Evolutionary conservation across 1,140 invertebrate genomes (phyloP).

Genomic region (Drosophila albomicans): DNA sequence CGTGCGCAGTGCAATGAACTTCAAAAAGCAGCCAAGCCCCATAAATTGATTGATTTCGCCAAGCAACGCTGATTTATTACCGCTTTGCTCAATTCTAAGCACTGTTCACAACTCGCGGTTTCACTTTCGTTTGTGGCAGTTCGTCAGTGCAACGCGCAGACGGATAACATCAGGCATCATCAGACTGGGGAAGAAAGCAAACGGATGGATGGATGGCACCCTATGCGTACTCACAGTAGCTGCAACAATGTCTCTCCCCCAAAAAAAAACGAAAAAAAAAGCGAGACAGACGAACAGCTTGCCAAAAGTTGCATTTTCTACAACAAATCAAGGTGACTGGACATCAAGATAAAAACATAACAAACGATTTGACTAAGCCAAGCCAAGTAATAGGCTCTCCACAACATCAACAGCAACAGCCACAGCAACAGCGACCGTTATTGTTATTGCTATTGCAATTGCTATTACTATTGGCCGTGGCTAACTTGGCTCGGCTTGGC

Average conservation of each 20-base stretch:
- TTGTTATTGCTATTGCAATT: conserved; percentile 75
- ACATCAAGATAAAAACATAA: conserved; percentile 84
- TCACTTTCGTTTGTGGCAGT: conserved; percentile 43
- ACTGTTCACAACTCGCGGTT: conserved; percentile 29
- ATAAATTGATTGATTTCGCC: conserved; percentile 69
- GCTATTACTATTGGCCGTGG: conserved; percentile 30
- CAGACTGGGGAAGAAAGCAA: conserved; percentile 52
- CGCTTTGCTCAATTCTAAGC: conserved; percentile 65
- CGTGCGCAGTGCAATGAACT: conserved; percentile 56
- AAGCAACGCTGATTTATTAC: conserved; percentile 46
- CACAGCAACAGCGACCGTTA: conserved; percentile 62
- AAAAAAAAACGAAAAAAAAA: conserved; percentile 16
- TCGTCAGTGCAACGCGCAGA: conserved; percentile 45
- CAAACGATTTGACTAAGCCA: conserved; percentile 83
- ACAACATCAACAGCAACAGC: conserved; percentile 34
- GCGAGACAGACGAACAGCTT: conserved; percentile 31
- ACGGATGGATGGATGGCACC: conserved; percentile 54
- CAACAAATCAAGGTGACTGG: conserved; percentile 84
- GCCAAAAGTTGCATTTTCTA: conserved; percentile 83
- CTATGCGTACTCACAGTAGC: conserved; percentile 61
- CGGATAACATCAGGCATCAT: conserved; percentile 42
- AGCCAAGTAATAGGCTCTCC: conserved; percentile 78
- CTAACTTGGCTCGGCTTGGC: conserved; percentile 4
- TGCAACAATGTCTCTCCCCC: neutral
- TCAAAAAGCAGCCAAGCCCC: conserved; percentile 46